Evolutionary conservation across 1,140 invertebrate species (phyloP).

Genomic region (Drosophila nebulosa): DNA sequence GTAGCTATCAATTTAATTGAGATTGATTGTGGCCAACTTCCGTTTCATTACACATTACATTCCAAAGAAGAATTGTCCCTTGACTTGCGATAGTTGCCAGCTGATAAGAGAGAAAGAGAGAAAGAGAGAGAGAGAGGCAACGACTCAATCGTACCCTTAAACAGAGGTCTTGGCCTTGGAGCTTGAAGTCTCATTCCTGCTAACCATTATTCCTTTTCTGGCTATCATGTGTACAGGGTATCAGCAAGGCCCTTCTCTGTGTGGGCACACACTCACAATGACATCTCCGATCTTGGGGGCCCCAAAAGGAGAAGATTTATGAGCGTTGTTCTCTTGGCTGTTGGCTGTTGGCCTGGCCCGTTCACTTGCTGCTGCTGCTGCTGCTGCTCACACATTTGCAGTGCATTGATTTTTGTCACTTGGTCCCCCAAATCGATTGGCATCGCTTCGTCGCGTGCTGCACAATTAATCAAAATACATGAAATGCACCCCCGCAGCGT

Average conservation of each 20-base stretch:
- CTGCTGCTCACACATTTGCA: slow-evolving; percentile 62
- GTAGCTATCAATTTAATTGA: slow-evolving; percentile 71
- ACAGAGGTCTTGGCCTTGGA: too few species aligned
- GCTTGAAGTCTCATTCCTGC: too few species aligned
- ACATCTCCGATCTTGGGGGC: slow-evolving; percentile 37
- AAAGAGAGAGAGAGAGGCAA: background rate
- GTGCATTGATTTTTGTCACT: slow-evolving; percentile 73
- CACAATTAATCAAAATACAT: slow-evolving; percentile 51
- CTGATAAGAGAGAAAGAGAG: slow-evolving; percentile 42
- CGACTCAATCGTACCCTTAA: background rate
- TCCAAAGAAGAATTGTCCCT: slow-evolving; percentile 49
- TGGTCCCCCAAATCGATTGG: slow-evolving; percentile 48
- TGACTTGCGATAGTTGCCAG: slow-evolving; percentile 41
- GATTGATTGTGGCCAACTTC: slow-evolving; percentile 68
- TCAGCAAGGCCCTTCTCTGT: slow-evolving; percentile 22
- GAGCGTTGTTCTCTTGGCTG: slow-evolving; percentile 26
- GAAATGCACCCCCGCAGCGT: background rate
- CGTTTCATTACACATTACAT: slow-evolving; percentile 59
- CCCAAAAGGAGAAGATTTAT: slow-evolving; percentile 53
- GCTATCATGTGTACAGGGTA: background rate
- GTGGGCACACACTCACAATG: slow-evolving; percentile 50
- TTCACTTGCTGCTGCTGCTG: slow-evolving; percentile 20
- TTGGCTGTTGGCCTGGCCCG: background rate
- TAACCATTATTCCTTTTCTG: too few species aligned
- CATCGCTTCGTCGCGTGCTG: slow-evolving; percentile 59